Evolutionary conservation across 2,113 vertebrate species (phyloP).

Genomic region (Gymnogyps californianus): DNA sequence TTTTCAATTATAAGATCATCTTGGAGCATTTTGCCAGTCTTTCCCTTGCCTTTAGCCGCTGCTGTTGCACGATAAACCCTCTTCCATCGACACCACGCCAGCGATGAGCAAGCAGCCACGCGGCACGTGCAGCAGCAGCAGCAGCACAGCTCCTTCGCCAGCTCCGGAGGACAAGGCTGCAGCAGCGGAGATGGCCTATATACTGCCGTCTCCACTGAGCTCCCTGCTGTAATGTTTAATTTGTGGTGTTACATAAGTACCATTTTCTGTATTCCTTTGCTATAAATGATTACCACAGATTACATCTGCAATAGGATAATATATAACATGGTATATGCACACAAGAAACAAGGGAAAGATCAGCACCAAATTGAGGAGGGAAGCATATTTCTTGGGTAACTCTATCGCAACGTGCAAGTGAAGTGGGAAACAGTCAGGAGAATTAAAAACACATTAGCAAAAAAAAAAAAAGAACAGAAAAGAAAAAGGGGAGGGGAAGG

Average conservation of each 20-base stretch:
- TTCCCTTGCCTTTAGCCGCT: neutral
- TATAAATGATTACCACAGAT: neutral
- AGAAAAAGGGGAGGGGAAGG: too few species aligned
- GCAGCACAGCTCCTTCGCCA: neutral
- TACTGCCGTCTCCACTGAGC: neutral
- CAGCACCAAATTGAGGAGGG: neutral
- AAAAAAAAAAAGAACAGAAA: neutral
- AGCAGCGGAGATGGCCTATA: neutral
- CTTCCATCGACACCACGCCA: neutral
- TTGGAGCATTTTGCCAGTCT: neutral
- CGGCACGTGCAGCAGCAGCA: neutral
- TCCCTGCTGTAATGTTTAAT: neutral
- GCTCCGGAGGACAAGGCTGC: neutral
- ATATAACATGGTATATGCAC: accelerated
- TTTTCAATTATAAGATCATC: too few species aligned
- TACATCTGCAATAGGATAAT: neutral
- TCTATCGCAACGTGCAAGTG: neutral
- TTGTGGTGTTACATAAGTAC: neutral
- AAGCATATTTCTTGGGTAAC: neutral
- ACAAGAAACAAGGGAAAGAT: neutral
- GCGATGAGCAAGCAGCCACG: neutral
- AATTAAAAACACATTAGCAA: neutral
- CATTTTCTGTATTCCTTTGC: neutral
- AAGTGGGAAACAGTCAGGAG: neutral
- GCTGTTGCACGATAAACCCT: neutral